Evolutionary conservation across 2,113 vertebrate species (phyloP), one percentile per base, ranked within the genome.

Genomic region (Gallinago undulata): DNA sequence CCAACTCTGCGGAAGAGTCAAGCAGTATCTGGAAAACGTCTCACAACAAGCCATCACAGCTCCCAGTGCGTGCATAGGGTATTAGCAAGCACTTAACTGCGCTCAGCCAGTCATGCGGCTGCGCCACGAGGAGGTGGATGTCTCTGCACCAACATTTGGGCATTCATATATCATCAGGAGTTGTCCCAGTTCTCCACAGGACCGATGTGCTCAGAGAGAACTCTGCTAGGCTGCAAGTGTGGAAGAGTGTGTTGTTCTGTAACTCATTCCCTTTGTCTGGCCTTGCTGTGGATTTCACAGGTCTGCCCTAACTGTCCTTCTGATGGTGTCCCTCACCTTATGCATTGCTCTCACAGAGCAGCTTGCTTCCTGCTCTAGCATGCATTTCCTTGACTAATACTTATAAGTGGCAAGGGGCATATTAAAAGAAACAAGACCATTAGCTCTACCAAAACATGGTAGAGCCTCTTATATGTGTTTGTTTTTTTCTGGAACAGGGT

Each of bases 31-130:
- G 94, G 77, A 87, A 91, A 89, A 57, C 0, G 0, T 93, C 93
- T 95, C 28, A 35, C 19, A 60, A 84, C 66, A 69, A 94, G 70
- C 81, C 53, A 72, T 93, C 91, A 81, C 69, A 75, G 80, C 56
- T 93, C 91, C 91, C 77, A 75, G 53, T 39, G 62, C 1, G 0
- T 82, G 73, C 81, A 87, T 68, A 35, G 45, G 24, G 66, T 93
- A 93, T 91, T 80, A 94, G 84, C 39, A 87, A 72, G 87, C 94
- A 91, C 92, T 93, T 94, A 90, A 24, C 75, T 73, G 48, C 39
- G 33, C 77, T 82, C 81, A 72, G 66, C 27, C 35, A 13, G 67
- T 59, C 84, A 35, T 66, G 43, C 0, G 39, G 67, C 63, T 93
- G 77, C 25, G 15, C 74, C 62, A 24, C 28, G 24, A 63, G 64